Conservation (phyloP, 2,113 vertebrate genomes). For the Numenius arquata region DNA sequence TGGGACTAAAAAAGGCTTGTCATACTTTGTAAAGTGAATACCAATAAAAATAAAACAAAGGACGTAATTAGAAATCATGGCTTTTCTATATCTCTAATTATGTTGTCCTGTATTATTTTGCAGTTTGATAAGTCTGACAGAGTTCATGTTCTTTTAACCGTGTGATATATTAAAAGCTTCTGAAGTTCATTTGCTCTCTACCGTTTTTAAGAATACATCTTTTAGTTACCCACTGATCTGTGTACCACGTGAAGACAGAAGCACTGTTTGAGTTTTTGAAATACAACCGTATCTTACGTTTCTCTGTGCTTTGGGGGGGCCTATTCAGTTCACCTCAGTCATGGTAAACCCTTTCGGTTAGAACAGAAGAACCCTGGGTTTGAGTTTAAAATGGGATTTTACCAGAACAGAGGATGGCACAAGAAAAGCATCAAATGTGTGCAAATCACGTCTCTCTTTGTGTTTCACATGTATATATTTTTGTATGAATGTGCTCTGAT, state of each 20-base stretch:
- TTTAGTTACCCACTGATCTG: neutral
- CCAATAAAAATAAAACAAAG: neutral
- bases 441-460: neutral
- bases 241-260: neutral
- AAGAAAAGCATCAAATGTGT: neutral
- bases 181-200: neutral
- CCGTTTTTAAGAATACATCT: neutral
- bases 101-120: neutral
- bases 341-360: neutral
- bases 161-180: neutral
- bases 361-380: neutral
- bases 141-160: neutral
- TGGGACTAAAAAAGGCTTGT: neutral
- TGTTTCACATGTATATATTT: constrained; percentile 11
- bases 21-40: neutral
- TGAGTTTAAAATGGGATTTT: neutral
- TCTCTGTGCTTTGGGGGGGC: neutral
- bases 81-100: neutral
- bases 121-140: neutral
- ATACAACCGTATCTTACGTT: neutral
- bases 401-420: neutral
- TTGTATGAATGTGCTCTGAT: constrained; percentile 52
- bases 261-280: neutral
- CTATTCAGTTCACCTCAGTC: neutral
- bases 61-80: neutral